These are phyloP conservation scores for Wiebesia pumilae DNA, from an alignment of 1,140 invertebrate genomes.

Conservation along the genomic window DNA sequence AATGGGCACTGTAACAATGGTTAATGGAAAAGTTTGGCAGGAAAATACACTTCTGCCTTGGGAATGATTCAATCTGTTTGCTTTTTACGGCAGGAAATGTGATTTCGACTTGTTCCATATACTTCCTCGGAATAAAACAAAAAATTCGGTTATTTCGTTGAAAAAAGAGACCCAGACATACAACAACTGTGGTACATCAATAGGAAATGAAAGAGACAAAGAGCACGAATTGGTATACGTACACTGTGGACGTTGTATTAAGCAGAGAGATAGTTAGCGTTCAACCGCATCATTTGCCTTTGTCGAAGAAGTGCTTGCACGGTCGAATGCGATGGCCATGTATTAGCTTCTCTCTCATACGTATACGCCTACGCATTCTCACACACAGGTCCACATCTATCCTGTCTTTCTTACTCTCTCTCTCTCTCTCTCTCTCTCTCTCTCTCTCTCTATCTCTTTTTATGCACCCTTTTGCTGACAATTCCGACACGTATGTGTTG, in stretches of 20 bases:
- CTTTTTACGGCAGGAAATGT: slow-evolving; percentile 1
- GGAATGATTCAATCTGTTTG: slow-evolving; percentile 2
- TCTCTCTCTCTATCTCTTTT: background rate
- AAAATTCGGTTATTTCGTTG: background rate
- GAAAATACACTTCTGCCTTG: background rate
- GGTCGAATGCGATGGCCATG: slow-evolving; percentile 18
- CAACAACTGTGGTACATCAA: background rate
- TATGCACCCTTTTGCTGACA: background rate
- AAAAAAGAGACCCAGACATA: no score
- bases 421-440: background rate
- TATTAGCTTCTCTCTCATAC: background rate
- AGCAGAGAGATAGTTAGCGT: slow-evolving; percentile 18
- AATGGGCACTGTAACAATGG: background rate
- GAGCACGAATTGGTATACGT: background rate
- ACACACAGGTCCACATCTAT: background rate
- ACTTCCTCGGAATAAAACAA: background rate
- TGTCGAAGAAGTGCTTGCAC: slow-evolving; percentile 40
- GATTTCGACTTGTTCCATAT: background rate
- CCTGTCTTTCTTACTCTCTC: background rate
- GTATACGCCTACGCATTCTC: background rate
- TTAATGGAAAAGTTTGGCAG: background rate
- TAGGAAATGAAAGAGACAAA: background rate
- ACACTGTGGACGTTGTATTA: background rate
- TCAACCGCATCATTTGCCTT: slow-evolving; percentile 51
- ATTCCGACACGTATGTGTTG: background rate